phyloP scores from a whole-genome alignment of 2,113 vertebrate genomes.

The Orycteropus afer region DNA sequence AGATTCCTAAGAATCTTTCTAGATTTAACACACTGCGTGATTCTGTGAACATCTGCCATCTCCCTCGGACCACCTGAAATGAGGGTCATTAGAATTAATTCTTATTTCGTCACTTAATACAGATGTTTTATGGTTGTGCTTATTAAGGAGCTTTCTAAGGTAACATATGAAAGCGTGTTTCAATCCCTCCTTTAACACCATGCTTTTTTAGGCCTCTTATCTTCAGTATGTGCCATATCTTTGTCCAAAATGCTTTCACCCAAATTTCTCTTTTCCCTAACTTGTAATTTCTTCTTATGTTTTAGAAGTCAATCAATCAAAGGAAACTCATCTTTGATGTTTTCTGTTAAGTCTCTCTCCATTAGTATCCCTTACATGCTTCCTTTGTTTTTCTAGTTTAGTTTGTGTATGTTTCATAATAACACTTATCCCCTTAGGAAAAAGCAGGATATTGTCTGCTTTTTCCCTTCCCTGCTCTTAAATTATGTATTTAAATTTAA shows the following conservation, averaged over 20 bases:
- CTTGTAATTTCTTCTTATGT: background rate
- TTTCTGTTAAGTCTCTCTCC: background rate
- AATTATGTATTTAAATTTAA: constrained; percentile 35
- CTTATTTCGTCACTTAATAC: background rate
- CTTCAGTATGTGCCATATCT: background rate
- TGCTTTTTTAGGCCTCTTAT: background rate
- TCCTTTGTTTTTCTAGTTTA: background rate
- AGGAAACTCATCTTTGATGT: background rate
- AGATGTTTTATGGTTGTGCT: background rate
- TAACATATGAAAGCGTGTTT: background rate
- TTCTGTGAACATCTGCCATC: background rate
- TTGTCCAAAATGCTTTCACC: background rate
- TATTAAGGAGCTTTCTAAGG: background rate
- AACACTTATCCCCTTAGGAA: background rate
- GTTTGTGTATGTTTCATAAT: background rate
- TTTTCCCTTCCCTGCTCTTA: background rate
- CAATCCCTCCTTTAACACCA: background rate
- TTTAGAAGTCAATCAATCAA: background rate
- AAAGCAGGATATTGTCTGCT: too few relatives aligned
- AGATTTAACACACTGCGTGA: background rate
- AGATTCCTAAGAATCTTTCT: background rate
- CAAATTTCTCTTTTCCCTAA: background rate
- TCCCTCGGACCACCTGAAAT: background rate
- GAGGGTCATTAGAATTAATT: background rate
- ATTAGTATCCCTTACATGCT: background rate